Evolutionary conservation across 1,140 invertebrate genomes (phyloP).

Genomic region (Trachymyrmex septentrionalis): DNA sequence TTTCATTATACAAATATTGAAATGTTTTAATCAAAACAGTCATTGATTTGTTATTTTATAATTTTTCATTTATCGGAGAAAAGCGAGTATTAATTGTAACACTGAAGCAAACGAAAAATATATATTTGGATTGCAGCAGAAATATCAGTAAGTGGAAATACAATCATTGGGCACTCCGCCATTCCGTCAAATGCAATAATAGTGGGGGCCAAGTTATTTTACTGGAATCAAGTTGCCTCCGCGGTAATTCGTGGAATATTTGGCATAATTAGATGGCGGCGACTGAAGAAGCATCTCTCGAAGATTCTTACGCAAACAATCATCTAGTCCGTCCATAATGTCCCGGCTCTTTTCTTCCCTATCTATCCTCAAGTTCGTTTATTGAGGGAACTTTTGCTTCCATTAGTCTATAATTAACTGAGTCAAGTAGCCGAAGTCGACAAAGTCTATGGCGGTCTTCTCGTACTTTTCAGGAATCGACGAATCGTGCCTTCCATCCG

Average conservation of each 20-base stretch:
- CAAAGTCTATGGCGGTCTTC: conserved; percentile 38
- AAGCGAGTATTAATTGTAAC: neutral
- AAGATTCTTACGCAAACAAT: conserved; percentile 30
- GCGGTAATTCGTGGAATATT: conserved; percentile 41
- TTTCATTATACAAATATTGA: neutral
- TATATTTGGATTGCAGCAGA: neutral
- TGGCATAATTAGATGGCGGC: conserved; percentile 31
- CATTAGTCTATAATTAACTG: conserved; percentile 42
- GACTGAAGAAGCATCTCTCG: conserved; percentile 13
- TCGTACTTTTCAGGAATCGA: conserved; percentile 47
- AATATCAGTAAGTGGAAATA: neutral
- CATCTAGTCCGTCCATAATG: conserved; percentile 28
- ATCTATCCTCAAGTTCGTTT: conserved; percentile 36
- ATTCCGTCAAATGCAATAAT: neutral
- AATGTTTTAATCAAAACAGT: neutral
- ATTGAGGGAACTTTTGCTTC: conserved; percentile 61
- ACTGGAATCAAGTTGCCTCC: neutral
- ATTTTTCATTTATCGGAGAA: neutral
- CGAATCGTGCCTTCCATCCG: conserved; percentile 56
- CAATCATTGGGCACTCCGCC: neutral
- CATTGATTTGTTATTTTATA: neutral
- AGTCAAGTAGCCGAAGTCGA: conserved; percentile 51
- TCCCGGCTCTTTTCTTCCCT: conserved; percentile 1
- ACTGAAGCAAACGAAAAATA: neutral
- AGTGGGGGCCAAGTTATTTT: conserved; percentile 2